phyloP scores from a whole-genome alignment of 2,113 vertebrate species.

The Hemiprocne comata region DNA sequence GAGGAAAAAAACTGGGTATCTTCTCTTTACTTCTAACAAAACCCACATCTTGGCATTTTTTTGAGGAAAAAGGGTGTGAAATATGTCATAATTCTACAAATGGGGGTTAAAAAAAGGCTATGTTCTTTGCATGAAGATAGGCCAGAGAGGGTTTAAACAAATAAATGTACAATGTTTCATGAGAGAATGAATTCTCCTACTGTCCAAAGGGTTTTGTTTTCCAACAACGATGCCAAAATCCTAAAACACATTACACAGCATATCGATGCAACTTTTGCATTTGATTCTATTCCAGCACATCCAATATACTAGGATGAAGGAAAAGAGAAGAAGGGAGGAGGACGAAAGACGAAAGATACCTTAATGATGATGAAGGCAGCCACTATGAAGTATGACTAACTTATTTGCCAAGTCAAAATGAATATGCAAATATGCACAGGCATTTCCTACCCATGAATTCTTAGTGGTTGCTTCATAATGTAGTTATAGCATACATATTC shows the following conservation, averaged over 20 bases:
- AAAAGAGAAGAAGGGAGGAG: background rate
- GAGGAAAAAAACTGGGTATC: background rate
- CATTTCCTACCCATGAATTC: background rate
- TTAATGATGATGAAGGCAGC: background rate
- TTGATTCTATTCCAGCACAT: background rate
- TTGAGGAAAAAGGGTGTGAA: background rate
- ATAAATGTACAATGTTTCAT: background rate
- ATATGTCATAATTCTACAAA: background rate
- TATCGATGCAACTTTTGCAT: background rate
- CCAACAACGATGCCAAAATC: background rate
- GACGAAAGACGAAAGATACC: background rate
- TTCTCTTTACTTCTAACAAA: background rate
- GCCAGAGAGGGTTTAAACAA: background rate
- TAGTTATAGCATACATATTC: background rate
- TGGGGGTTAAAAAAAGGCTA: background rate
- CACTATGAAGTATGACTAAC: background rate
- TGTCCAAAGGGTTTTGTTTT: background rate
- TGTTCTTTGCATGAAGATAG: background rate
- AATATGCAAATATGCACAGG: background rate
- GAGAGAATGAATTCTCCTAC: background rate
- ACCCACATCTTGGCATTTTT: background rate
- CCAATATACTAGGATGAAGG: background rate
- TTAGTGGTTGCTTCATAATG: background rate
- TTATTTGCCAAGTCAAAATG: background rate
- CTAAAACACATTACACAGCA: background rate